phyloP scores from a whole-genome alignment of 2,888 invertebrate genomes.

The Brachyptera putata region DNA sequence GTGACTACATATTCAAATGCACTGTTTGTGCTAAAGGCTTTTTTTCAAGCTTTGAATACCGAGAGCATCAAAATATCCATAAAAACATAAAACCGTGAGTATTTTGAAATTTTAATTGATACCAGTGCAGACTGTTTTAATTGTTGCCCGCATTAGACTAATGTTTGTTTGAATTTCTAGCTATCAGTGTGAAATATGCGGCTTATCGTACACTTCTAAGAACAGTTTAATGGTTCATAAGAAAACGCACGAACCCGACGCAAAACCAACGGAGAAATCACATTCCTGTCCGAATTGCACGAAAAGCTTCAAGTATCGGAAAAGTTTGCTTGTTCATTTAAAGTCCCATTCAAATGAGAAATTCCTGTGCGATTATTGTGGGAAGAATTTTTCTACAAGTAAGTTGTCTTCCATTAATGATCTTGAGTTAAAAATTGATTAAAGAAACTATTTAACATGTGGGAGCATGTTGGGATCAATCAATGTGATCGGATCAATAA shows the following conservation, averaged over 20 bases:
- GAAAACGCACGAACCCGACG: constrained; percentile 33
- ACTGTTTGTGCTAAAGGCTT: constrained; percentile 29
- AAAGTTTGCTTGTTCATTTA: constrained; percentile 34
- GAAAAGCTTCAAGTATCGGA: constrained; percentile 27
- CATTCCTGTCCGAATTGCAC: constrained; percentile 22
- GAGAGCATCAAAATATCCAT: constrained; percentile 28
- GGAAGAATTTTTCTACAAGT: constrained; percentile 39
- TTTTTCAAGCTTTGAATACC: constrained; percentile 28
- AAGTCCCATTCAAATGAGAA: constrained; percentile 33
- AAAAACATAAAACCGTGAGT: background rate
- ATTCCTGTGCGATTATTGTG: constrained; percentile 41
- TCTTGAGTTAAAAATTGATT: too few species aligned
- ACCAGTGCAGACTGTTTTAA: too few species aligned
- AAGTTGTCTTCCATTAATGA: too few species aligned
- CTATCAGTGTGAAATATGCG: constrained; percentile 32
- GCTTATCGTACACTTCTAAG: constrained; percentile 29
- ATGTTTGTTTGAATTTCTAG: too few species aligned
- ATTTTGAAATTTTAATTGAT: too few species aligned
- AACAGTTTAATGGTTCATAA: constrained; percentile 31
- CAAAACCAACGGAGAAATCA: constrained; percentile 25
- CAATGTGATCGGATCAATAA: too few species aligned
- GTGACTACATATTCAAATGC: constrained; percentile 28
- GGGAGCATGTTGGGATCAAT: too few species aligned
- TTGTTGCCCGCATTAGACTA: too few species aligned
- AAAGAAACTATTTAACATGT: too few species aligned